Conservation (phyloP, 37 sponge, comb jelly and placozoan genomes). For the Mnemiopsis leidyi region DNA sequence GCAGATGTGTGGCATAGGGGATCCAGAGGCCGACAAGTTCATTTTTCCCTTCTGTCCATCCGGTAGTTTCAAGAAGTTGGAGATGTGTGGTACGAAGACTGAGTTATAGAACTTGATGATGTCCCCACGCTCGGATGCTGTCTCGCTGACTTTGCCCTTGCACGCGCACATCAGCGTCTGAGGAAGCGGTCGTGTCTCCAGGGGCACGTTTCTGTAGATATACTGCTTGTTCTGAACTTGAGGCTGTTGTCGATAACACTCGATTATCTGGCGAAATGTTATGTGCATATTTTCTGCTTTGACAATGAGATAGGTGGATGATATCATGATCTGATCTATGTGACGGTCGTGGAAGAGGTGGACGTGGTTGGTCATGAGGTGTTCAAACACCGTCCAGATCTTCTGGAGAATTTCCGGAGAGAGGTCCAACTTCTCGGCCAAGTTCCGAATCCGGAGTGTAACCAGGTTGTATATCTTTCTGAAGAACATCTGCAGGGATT, state of each 20-base stretch:
- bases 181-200: conserved; percentile 7
- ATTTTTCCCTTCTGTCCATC: background rate
- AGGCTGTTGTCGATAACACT: conserved; percentile 61
- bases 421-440: conserved; percentile 25
- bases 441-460: conserved; percentile 43
- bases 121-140: conserved; percentile 11
- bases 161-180: conserved; percentile 13
- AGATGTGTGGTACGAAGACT: conserved; percentile 15
- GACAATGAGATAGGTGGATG: conserved; percentile 41
- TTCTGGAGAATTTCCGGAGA: background rate
- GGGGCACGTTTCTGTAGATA: conserved; percentile 51
- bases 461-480: conserved; percentile 54
- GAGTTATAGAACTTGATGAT: conserved; percentile 63
- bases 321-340: conserved; percentile 57
- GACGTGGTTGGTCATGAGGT: conserved; percentile 19
- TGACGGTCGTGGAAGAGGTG: conserved; percentile 52
- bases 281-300: conserved; percentile 38
- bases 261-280: conserved; percentile 51
- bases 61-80: background rate
- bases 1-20: conserved; percentile 49
- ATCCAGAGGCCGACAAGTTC: conserved; percentile 10
- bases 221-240: conserved; percentile 7
- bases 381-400: conserved; percentile 61
- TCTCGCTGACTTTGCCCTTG: background rate
- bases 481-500: conserved; percentile 65